These are phyloP conservation scores for Triplophysa bombifrons DNA, from an alignment of 2,797 vertebrate species.

Conservation along the genomic window DNA sequence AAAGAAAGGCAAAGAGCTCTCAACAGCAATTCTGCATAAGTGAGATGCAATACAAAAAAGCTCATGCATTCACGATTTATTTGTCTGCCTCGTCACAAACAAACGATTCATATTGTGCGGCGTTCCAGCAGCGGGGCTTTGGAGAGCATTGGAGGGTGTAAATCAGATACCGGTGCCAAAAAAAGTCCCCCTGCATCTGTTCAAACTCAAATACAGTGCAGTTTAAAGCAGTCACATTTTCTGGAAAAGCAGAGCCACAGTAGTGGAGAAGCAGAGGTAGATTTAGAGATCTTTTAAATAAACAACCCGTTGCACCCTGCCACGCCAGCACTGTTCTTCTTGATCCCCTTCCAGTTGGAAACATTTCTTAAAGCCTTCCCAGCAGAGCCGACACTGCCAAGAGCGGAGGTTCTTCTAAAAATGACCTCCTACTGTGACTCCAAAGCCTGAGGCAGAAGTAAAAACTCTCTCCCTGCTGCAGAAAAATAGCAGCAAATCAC, in stretches of 20 bases:
- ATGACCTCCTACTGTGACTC: slow-evolving; percentile 53
- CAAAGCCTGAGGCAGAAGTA: slow-evolving; percentile 35
- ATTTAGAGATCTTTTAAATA: slow-evolving; percentile 57
- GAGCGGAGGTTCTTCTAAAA: slow-evolving; percentile 53
- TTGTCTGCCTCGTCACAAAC: slow-evolving; percentile 20
- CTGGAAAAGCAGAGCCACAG: slow-evolving; percentile 25
- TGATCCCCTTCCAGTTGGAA: slow-evolving; percentile 59
- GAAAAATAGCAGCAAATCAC: background rate
- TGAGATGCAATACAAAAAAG: slow-evolving; percentile 18
- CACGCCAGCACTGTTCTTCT: slow-evolving; percentile 56
- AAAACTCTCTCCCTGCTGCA: slow-evolving; percentile 8
- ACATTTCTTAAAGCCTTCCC: slow-evolving; percentile 50
- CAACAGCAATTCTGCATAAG: slow-evolving; percentile 9
- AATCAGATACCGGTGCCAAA: slow-evolving; percentile 4
- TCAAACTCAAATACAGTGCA: slow-evolving; percentile 27
- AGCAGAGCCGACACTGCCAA: slow-evolving; percentile 54
- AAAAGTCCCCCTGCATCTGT: slow-evolving; percentile 16
- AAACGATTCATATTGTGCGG: background rate
- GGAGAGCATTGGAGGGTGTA: slow-evolving; percentile 17
- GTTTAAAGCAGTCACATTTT: background rate
- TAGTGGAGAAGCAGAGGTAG: slow-evolving; percentile 38
- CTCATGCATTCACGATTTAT: slow-evolving; percentile 29
- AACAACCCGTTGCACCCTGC: slow-evolving; percentile 51
- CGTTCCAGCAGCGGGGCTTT: slow-evolving; percentile 6
- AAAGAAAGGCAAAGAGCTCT: slow-evolving; percentile 14